A percentile compares a stretch with the other conserved stretches of the same genome.
phyloP scores from a whole-genome alignment of 2,888 invertebrate species.

The Gortyna flavago region DNA sequence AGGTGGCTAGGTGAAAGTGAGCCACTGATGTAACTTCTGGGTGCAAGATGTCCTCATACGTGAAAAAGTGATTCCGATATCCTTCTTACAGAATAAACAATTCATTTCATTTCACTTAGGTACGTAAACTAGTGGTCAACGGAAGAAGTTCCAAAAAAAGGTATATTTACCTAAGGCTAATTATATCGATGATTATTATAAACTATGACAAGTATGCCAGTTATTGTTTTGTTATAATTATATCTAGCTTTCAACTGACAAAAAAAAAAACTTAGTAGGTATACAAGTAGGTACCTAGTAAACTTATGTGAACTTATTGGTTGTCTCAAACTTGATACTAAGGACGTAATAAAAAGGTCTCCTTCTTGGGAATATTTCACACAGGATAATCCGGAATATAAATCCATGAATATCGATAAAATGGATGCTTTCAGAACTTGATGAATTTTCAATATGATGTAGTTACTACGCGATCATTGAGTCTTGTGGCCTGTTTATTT shows the following conservation, averaged over 20 bases:
- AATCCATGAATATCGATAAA: not conserved
- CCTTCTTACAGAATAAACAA: too few species aligned
- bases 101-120: not conserved
- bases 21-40: slow-evolving; percentile 41
- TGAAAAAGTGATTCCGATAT: too few species aligned
- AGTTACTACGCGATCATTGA: not conserved
- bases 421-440: not conserved
- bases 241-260: not conserved
- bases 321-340: not conserved
- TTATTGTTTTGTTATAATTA: not conserved
- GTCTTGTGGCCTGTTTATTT: slow-evolving; percentile 8
- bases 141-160: slow-evolving; percentile 16
- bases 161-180: not conserved
- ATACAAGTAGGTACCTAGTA: not conserved
- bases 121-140: slow-evolving; percentile 12
- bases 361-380: not conserved
- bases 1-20: slow-evolving; percentile 50
- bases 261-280: too few species aligned
- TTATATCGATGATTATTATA: slow-evolving; percentile 18
- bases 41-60: slow-evolving; percentile 29
- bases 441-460: not conserved
- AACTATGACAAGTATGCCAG: not conserved
- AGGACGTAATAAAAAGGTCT: too few species aligned
- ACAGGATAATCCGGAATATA: not conserved
- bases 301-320: too few species aligned